phyloP scores from a whole-genome alignment of 2,113 vertebrate species.

The Podocnemis expansa region DNA sequence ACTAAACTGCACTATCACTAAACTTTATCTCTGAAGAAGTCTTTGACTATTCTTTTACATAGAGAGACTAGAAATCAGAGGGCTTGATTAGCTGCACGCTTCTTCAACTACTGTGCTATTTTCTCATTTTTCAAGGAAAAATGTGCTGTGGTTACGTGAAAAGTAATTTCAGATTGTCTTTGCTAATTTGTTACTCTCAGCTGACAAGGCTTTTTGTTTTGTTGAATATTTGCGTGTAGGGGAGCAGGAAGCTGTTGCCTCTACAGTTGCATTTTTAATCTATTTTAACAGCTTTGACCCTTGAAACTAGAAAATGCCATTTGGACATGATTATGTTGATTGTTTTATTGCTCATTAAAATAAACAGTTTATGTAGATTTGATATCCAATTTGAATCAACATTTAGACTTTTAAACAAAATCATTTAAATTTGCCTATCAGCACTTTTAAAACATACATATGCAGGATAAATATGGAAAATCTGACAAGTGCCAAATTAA shows the following conservation, averaged over 20 bases:
- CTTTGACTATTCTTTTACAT: background rate
- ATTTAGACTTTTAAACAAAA: background rate
- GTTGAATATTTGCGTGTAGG: background rate
- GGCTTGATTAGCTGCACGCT: background rate
- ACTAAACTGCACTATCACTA: background rate
- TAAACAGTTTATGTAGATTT: background rate
- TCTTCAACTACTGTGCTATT: slow-evolving; percentile 36
- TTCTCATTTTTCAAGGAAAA: slow-evolving; percentile 21
- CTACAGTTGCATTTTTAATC: background rate
- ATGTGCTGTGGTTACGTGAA: slow-evolving; percentile 40
- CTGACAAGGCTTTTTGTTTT: background rate
- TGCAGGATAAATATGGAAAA: background rate
- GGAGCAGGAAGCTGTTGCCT: background rate
- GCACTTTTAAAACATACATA: background rate
- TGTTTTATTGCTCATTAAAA: background rate
- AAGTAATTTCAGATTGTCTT: slow-evolving; percentile 27
- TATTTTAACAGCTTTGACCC: background rate
- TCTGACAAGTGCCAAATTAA: background rate
- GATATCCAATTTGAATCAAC: background rate
- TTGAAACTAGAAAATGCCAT: background rate
- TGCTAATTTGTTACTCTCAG: background rate
- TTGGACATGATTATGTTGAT: background rate
- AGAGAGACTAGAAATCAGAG: slow-evolving; percentile 41
- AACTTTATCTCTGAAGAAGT: background rate
- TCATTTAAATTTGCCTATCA: background rate